Evolutionary conservation across 2,888 invertebrate species (phyloP), one percentile per base, ranked within the genome.

Genomic region (Caradrina clavipalpis): DNA sequence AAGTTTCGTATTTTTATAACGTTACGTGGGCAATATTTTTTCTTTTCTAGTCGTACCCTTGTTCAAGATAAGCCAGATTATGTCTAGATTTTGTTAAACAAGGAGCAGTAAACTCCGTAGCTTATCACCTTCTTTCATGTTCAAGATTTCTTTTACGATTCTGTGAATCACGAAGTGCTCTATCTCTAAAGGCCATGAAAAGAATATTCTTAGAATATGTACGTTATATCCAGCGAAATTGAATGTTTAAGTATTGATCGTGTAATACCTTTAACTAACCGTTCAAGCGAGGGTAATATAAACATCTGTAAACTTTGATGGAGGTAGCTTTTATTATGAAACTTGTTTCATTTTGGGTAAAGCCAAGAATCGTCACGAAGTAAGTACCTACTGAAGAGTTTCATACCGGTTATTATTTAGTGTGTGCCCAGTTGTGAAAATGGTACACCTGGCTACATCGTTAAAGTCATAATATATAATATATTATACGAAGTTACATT

Each of bases 251-350:
- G 58, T 71, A 76, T 77, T 39, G 72, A 77, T 72, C 71, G 49
- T 47, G 42, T 72, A 65, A 77, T 76, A 66, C 54, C 75, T 77
- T 76, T 76, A 75, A 71, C 76, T 71, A 76, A 66, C 54, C 62
- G 77, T 77, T 76, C 51, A 61, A 77, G 77, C 77, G 72, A 72
- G 45, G 54, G 66, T 77, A 76, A 72, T 77, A 72, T 59, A 77
- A 76, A 77, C 67, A 77, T 76, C 78, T 76, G 61, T 50, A 62
- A 62, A 77, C 61, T 76, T 76, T 62, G 66, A 72, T 42, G 31
- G 57, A 65, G 54, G 54, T 66, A 51, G 61, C 61, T 72, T 77
- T 77, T 59, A 76, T 72, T 66, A 51, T 50, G 39, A 66, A 75
- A 71, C 60, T 76, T 76, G 60, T 59, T 72, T 71, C 51, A 72